Evolutionary conservation across 2,113 vertebrate species (phyloP).

Genomic region (Ptilorrhoa leucosticta): DNA sequence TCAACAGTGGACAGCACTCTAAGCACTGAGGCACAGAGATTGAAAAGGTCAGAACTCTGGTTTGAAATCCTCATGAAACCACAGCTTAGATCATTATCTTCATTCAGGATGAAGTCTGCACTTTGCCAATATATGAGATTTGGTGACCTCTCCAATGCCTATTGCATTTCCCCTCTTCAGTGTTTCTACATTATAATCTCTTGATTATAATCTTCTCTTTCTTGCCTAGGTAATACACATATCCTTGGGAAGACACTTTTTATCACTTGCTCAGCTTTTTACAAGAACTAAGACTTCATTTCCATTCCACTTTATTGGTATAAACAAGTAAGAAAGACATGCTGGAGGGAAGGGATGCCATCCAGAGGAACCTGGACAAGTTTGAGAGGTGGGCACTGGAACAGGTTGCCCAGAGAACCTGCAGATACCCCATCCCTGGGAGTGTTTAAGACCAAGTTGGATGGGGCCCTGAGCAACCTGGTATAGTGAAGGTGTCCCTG

Average conservation of each 20-base stretch:
- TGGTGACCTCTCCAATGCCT: background rate
- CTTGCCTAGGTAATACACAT: fast-evolving
- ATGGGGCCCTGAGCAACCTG: background rate
- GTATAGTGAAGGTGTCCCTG: background rate
- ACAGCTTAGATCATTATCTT: background rate
- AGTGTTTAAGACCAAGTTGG: background rate
- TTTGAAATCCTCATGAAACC: background rate
- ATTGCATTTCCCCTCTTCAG: background rate
- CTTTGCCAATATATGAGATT: background rate
- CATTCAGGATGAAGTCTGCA: background rate
- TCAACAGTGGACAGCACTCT: background rate
- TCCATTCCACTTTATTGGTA: background rate
- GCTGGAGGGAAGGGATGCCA: background rate
- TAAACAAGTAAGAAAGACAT: background rate
- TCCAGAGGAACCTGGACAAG: background rate
- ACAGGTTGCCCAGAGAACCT: background rate
- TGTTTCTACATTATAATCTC: background rate
- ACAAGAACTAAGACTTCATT: background rate
- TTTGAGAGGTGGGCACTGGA: background rate
- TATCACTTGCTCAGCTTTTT: background rate
- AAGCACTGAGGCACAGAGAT: background rate
- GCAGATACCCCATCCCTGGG: background rate
- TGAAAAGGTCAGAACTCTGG: background rate
- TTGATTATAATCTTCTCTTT: background rate
- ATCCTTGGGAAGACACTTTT: background rate